Percentiles rank a stretch among this genome's conserved stretches.
These are phyloP conservation scores for Panagrolaimus sp. DNA, from an alignment of 1,140 invertebrate genomes.

Conservation along the genomic window DNA sequence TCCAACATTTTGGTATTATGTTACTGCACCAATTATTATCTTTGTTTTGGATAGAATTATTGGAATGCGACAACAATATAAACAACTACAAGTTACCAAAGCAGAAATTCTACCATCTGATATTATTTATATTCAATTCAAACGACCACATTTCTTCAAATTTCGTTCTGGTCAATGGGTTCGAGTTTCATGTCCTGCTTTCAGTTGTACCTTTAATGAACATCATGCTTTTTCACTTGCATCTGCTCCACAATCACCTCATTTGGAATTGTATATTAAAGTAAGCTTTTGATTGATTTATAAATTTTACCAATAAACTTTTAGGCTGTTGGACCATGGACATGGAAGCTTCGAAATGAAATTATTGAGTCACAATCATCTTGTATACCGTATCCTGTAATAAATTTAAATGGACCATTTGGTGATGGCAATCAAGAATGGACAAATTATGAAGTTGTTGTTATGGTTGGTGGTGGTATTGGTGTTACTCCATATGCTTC, in stretches of 20 bases:
- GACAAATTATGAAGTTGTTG: constrained; percentile 66
- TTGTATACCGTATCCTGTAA: constrained; percentile 75
- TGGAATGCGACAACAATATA: constrained; percentile 60
- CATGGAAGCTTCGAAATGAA: constrained; percentile 92
- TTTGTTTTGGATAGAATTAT: constrained; percentile 58
- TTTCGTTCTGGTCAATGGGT: constrained; percentile 85
- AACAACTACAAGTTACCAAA: constrained; percentile 86
- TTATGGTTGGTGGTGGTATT: constrained; percentile 97
- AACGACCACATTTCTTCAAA: constrained; percentile 84
- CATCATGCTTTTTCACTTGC: constrained; percentile 97
- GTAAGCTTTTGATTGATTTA: too few relatives aligned
- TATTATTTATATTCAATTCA: constrained; percentile 65
- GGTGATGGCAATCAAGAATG: constrained; percentile 86
- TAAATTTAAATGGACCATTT: constrained; percentile 89
- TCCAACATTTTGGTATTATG: constrained; percentile 86
- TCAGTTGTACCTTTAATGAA: constrained; percentile 72
- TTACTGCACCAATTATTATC: constrained; percentile 76
- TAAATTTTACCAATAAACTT: too few relatives aligned
- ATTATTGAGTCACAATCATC: constrained; percentile 90
- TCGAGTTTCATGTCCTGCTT: constrained; percentile 81
- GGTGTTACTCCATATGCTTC: constrained; percentile 98
- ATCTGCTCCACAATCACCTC: constrained; percentile 95
- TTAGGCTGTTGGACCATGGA: constrained; percentile 98
- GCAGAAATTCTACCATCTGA: constrained; percentile 88
- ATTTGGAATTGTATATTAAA: constrained; percentile 92